Evolutionary conservation across 2,888 invertebrate species (phyloP).

Genomic region (Lochmaea crataegi): DNA sequence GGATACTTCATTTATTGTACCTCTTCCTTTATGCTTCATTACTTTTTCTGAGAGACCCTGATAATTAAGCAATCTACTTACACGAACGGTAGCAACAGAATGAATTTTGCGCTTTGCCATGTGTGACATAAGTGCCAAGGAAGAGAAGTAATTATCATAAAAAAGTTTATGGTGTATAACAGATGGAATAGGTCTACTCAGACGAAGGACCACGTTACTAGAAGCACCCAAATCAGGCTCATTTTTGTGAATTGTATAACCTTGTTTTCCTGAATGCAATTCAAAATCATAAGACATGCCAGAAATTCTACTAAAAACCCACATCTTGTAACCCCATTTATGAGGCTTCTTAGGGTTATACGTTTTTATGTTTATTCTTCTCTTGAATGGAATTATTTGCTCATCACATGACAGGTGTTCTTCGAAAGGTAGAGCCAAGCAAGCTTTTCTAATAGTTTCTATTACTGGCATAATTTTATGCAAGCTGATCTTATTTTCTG

Average conservation of each 20-base stretch:
- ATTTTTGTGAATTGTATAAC: conserved; percentile 28
- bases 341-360: conserved; percentile 54
- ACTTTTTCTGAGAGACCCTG: too few relatives aligned
- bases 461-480: too few relatives aligned
- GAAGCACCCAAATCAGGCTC: conserved; percentile 48
- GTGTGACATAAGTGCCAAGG: conserved; percentile 15
- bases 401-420: too few relatives aligned
- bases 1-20: too few relatives aligned
- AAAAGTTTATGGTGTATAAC: conserved; percentile 45
- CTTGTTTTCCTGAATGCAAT: conserved; percentile 42
- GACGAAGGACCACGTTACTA: conserved; percentile 49
- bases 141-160: conserved; percentile 47
- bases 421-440: too few relatives aligned
- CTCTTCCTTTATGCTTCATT: too few relatives aligned
- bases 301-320: conserved; percentile 48
- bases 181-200: conserved; percentile 46
- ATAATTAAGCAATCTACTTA: too few relatives aligned
- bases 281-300: conserved; percentile 52
- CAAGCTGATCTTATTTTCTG: too few relatives aligned
- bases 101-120: conserved; percentile 8
- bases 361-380: too few relatives aligned
- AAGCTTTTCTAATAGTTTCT: too few relatives aligned
- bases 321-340: conserved; percentile 56
- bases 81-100: too few relatives aligned
- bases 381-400: too few relatives aligned